These are phyloP conservation scores for Mystacornis crossleyi DNA, from an alignment of 2,113 vertebrate species.

Conservation along the genomic window DNA sequence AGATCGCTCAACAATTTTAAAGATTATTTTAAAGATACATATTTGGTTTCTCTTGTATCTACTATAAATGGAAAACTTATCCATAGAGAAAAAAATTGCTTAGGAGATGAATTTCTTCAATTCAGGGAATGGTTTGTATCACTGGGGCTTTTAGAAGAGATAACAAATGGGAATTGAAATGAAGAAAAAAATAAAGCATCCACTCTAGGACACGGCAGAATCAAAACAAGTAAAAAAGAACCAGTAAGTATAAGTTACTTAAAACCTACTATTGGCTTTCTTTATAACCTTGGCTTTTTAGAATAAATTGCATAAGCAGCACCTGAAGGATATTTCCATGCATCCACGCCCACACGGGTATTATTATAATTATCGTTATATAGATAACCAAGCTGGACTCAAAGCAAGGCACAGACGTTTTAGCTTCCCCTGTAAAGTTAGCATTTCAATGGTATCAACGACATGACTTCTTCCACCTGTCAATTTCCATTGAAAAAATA, in stretches of 20 bases:
- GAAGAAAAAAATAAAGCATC: not conserved
- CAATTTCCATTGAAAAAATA: not conserved
- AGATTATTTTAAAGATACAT: rapidly evolving
- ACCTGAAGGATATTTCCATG: not conserved
- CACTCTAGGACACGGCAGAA: not conserved
- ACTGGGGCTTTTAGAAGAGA: not conserved
- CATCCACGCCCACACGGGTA: not conserved
- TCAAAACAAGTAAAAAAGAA: not conserved
- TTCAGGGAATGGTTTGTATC: not conserved
- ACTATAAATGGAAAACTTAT: not conserved
- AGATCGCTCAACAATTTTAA: not conserved
- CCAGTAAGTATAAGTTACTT: not conserved
- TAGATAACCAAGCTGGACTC: not conserved
- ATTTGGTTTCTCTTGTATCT: not conserved
- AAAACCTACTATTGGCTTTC: not conserved
- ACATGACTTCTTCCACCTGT: not conserved
- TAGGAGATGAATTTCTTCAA: not conserved
- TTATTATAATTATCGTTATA: not conserved
- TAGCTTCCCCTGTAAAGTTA: not conserved
- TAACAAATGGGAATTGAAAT: not conserved
- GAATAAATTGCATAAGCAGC: not conserved
- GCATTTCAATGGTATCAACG: not conserved
- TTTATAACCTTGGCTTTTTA: not conserved
- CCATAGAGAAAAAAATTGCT: not conserved
- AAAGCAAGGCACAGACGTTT: not conserved